These are phyloP conservation scores for Origma solitaria DNA, from an alignment of 2,113 vertebrate species.

Conservation along the genomic window DNA sequence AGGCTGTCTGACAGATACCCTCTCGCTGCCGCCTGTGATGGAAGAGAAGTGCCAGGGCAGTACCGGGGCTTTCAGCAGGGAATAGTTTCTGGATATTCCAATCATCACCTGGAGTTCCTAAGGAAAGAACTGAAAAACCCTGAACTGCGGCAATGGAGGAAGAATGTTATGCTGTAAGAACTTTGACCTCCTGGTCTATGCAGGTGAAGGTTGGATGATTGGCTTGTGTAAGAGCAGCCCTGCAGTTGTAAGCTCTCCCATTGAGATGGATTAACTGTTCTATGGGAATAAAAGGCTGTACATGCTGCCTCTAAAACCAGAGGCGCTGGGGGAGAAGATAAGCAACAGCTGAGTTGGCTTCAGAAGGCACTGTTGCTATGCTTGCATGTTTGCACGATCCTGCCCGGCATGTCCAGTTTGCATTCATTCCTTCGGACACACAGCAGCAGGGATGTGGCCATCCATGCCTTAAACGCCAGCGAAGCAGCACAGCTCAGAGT, in stretches of 20 bases:
- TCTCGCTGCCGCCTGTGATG: background rate
- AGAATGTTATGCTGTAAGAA: background rate
- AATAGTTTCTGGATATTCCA: background rate
- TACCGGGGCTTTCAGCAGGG: background rate
- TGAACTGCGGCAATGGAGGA: background rate
- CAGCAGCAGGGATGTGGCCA: background rate
- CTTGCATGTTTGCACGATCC: background rate
- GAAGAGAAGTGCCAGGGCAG: background rate
- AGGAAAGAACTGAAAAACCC: background rate
- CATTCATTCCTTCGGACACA: background rate
- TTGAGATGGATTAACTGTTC: slow-evolving; percentile 43
- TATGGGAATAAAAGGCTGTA: background rate
- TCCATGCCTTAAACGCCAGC: background rate
- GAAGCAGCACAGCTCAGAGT: background rate
- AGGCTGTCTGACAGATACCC: background rate
- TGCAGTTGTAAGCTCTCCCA: background rate
- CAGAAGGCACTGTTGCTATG: background rate
- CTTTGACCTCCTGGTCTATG: background rate
- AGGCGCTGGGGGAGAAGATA: background rate
- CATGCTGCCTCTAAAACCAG: background rate
- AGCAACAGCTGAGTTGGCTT: slow-evolving; percentile 36
- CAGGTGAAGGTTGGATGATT: background rate
- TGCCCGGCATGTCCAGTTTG: background rate
- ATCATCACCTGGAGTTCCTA: background rate
- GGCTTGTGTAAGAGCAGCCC: background rate